Evolutionary conservation across 2,888 invertebrate species (phyloP), one percentile per base, ranked within the genome.

Genomic region (Dynastes hyllus): DNA sequence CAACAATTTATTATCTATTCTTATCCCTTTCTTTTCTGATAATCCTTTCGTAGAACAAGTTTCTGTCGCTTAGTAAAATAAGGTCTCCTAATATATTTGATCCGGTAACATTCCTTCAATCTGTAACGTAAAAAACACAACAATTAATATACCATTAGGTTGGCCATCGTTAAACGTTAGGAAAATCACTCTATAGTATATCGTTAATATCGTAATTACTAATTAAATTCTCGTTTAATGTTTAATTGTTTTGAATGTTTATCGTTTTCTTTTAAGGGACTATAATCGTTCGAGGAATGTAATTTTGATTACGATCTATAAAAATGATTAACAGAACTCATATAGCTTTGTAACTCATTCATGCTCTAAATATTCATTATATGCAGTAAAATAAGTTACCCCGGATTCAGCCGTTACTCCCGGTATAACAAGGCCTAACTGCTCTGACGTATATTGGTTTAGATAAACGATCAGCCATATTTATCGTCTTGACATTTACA

Each of bases 131-230:
- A 73, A 73, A 53, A 58, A 71, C 58, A 73, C 58, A 58, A 22
- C 58, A 73, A 73, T 73, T 73, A 73, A 73, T 58, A 55, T 40
- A 16, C 9, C 58, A 73, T 73, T 73, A 70, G 45, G 53, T 51
- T 9, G 11, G 53, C 5, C 50, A 50, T 27, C 51, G 29, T 27
- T 29, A 29, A 29, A 29, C 13, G 22, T 51, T 58, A 37, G 73
- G 73, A 73, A 73, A 73, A 22, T 32, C 58, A 58, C 58, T 29
- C 5, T 27, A 22, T 22, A 8, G 22, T 22, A 58, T 16, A 16
- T 45, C 22, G 22, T 67, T 63, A 32, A 45, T 8, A 8, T 58
- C 8, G 16, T 22, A 58, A 58, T 22, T 22, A 22, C 22, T 22
- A 22, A 22, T 58, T 58, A 58, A 6, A 8, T 58, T 8, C 16